These are phyloP conservation scores for Psettodes erumei DNA, from an alignment of 2,113 vertebrate species.

Conservation along the genomic window DNA sequence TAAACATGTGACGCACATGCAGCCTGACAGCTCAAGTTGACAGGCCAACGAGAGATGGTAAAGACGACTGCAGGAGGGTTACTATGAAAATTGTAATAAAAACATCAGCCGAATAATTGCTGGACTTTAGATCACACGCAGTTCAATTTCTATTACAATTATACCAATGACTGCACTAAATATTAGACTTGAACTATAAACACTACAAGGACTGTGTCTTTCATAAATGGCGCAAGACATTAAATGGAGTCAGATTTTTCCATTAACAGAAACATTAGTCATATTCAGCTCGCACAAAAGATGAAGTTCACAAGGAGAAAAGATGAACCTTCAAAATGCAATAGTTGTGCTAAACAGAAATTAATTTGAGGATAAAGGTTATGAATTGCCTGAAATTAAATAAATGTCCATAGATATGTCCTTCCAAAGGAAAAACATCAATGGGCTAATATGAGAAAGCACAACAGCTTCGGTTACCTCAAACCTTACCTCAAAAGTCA, in stretches of 20 bases:
- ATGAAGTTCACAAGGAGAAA: slow-evolving; percentile 86
- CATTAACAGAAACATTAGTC: slow-evolving; percentile 86
- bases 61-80: neutral
- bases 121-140: slow-evolving; percentile 29
- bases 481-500: slow-evolving; percentile 52
- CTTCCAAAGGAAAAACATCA: slow-evolving; percentile 79
- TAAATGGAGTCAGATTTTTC: slow-evolving; percentile 81
- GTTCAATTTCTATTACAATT: slow-evolving; percentile 29
- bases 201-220: slow-evolving; percentile 12
- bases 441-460: slow-evolving; percentile 52
- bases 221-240: slow-evolving; percentile 34
- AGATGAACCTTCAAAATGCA: slow-evolving; percentile 90
- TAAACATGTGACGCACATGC: neutral
- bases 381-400: slow-evolving; percentile 90
- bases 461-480: slow-evolving; percentile 40
- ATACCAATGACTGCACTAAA: slow-evolving; percentile 20
- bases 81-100: neutral
- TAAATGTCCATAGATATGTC: slow-evolving; percentile 89
- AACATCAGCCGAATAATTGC: slow-evolving; percentile 11
- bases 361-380: slow-evolving; percentile 87
- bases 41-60: neutral
- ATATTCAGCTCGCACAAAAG: slow-evolving; percentile 85
- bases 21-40: neutral
- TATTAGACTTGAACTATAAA: slow-evolving; percentile 47
- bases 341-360: slow-evolving; percentile 82